A percentile compares a stretch with the other conserved stretches of the same genome.
These are phyloP conservation scores for Bathynomus jamesi DNA, from an alignment of 1,140 invertebrate species.

Conservation along the genomic window DNA sequence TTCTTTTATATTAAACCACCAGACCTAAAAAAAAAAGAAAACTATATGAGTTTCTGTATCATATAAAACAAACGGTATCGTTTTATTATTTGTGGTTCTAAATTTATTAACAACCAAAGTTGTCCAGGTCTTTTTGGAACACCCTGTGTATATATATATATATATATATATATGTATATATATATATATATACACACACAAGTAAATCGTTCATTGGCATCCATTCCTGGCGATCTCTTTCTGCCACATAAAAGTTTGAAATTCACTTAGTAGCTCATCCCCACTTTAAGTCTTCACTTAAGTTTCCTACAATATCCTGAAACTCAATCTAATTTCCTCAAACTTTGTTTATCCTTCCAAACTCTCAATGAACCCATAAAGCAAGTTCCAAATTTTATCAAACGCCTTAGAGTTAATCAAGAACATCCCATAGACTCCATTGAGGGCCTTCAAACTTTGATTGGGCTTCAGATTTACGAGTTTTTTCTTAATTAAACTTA, in stretches of 20 bases:
- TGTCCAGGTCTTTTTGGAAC: too few relatives aligned
- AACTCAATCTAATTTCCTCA: background rate
- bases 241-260: background rate
- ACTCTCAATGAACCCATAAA: background rate
- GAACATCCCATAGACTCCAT: background rate
- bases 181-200: background rate
- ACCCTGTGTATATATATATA: background rate
- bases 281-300: background rate
- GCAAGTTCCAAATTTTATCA: background rate
- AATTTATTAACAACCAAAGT: too few relatives aligned
- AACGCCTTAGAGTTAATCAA: background rate
- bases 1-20: too few relatives aligned
- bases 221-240: background rate
- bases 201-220: background rate
- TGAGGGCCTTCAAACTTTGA: background rate
- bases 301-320: background rate
- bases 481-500: background rate
- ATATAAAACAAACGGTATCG: too few relatives aligned
- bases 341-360: background rate
- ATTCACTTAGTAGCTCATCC: constrained; percentile 1
- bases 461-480: background rate
- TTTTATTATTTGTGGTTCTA: too few relatives aligned
- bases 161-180: background rate
- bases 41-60: too few relatives aligned
- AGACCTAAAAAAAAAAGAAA: too few relatives aligned